These are phyloP conservation scores for Blastobasis adustella DNA, from an alignment of 2,888 invertebrate genomes.

Conservation along the genomic window DNA sequence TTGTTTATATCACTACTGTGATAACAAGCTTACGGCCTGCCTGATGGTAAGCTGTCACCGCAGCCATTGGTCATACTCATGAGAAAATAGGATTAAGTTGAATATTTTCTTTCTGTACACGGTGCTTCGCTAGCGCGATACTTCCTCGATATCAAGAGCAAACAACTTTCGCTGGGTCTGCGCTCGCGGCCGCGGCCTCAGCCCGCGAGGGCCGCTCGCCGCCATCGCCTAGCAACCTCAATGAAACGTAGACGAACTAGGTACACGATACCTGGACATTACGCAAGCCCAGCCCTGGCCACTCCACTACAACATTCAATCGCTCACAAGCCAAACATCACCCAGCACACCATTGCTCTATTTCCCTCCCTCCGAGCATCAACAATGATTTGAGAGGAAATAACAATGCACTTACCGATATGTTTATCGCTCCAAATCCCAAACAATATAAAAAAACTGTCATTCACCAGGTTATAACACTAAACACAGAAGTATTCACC, in stretches of 20 bases:
- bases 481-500: constrained; percentile 66
- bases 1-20: too few species aligned
- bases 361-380: constrained; percentile 16
- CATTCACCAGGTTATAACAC: constrained; percentile 64
- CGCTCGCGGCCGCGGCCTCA: constrained; percentile 16
- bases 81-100: too few species aligned
- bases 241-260: constrained; percentile 21
- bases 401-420: constrained; percentile 50
- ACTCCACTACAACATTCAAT: constrained; percentile 6
- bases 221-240: constrained; percentile 22
- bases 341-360: neutral
- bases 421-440: constrained; percentile 67
- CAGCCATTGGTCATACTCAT: too few species aligned
- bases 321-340: constrained; percentile 18
- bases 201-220: constrained; percentile 26
- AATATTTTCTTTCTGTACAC: neutral
- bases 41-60: too few species aligned
- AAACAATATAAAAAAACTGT: constrained; percentile 65
- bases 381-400: constrained; percentile 33
- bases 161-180: constrained; percentile 60
- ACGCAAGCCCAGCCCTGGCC: constrained; percentile 31
- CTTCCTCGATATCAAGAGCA: constrained; percentile 62
- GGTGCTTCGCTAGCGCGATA: constrained; percentile 16
- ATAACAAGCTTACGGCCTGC: too few species aligned
- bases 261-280: constrained; percentile 27